These are phyloP conservation scores for Trichogramma pretiosum DNA, from an alignment of 1,140 invertebrate genomes.

Conservation along the genomic window DNA sequence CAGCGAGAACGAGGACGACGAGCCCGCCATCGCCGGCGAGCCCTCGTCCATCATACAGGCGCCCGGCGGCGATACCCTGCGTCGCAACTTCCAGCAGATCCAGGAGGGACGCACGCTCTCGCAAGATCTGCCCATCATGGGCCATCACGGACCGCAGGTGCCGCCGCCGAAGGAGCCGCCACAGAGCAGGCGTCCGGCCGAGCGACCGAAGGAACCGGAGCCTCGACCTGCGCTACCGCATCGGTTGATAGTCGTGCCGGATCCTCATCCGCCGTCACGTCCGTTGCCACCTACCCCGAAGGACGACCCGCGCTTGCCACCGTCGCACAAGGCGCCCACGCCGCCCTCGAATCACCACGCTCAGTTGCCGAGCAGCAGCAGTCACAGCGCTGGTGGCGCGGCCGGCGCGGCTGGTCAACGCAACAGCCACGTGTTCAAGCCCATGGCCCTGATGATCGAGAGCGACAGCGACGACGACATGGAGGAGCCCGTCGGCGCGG, in stretches of 20 bases:
- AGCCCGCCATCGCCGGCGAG: constrained; percentile 73
- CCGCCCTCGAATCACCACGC: constrained; percentile 46
- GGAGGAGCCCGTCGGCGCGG: constrained; percentile 51
- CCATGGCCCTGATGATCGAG: constrained; percentile 52
- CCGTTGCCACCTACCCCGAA: constrained; percentile 80
- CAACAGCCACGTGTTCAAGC: constrained; percentile 76
- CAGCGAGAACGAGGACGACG: constrained; percentile 83
- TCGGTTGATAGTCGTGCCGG: constrained; percentile 66
- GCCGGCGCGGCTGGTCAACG: constrained; percentile 52
- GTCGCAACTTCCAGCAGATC: constrained; percentile 95
- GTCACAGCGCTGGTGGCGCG: constrained; percentile 24
- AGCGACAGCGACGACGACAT: constrained; percentile 45
- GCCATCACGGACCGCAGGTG: constrained; percentile 36
- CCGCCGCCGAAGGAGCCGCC: constrained; percentile 39
- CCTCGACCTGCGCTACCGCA: constrained; percentile 76
- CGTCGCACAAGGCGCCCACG: constrained; percentile 52
- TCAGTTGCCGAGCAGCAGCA: constrained; percentile 24
- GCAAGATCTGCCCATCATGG: constrained; percentile 45
- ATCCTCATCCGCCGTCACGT: constrained; percentile 57
- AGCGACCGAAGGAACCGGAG: constrained; percentile 63
- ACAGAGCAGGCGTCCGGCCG: constrained; percentile 44
- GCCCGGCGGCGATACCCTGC: constrained; percentile 79
- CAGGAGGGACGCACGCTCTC: constrained; percentile 73
- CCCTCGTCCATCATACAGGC: constrained; percentile 84
- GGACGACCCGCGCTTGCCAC: constrained; percentile 52